Evolutionary conservation across 2,888 invertebrate species (phyloP).

Genomic region (Hyposoter dolosus): DNA sequence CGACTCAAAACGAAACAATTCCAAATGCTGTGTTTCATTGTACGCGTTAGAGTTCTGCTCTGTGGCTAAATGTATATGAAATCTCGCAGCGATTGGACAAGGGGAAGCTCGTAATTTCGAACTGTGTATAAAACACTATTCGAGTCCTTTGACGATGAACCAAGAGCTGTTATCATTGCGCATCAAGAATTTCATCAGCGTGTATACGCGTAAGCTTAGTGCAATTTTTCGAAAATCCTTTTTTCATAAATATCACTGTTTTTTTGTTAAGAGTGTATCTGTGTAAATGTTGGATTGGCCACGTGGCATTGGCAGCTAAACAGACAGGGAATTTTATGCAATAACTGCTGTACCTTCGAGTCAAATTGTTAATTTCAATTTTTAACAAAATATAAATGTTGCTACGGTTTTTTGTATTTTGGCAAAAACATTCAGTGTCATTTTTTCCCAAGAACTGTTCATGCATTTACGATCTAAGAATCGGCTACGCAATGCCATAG

Average conservation of each 20-base stretch:
- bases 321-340: too few species aligned
- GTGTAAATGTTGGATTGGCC: background rate
- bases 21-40: constrained; percentile 32
- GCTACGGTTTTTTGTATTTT: too few species aligned
- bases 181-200: background rate
- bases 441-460: too few species aligned
- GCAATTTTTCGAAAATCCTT: background rate
- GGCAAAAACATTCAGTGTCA: background rate
- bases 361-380: background rate
- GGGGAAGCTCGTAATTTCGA: constrained; percentile 15
- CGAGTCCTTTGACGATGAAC: constrained; percentile 23
- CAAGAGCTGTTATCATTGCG: background rate
- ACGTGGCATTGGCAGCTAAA: background rate
- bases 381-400: too few species aligned
- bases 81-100: constrained; percentile 10
- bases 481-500: constrained; percentile 7
- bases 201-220: background rate
- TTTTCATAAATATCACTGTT: background rate
- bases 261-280: too few species aligned
- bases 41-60: constrained; percentile 5
- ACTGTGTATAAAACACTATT: constrained; percentile 6
- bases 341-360: too few species aligned
- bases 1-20: constrained; percentile 23
- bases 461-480: background rate
- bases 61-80: constrained; percentile 6